These are phyloP conservation scores for Athrips mouffetella DNA, from an alignment of 2,888 invertebrate genomes.

Conservation along the genomic window DNA sequence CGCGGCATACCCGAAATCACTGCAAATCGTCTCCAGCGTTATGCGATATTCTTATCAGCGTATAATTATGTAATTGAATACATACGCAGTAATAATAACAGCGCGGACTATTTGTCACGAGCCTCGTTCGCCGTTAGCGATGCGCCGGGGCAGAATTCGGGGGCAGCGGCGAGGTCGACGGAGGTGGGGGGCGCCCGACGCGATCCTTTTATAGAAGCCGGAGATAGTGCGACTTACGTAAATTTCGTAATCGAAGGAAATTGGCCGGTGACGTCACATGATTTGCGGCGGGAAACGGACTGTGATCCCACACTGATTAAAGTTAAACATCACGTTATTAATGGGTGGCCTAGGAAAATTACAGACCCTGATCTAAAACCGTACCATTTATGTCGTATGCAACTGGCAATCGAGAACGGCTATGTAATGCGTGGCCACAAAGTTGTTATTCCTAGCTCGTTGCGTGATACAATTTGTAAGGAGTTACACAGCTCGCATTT, in stretches of 20 bases:
- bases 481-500: conserved; percentile 15
- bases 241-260: conserved; percentile 2
- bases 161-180: too few species aligned
- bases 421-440: conserved; percentile 13
- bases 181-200: too few species aligned
- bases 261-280: conserved; percentile 4
- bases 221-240: background rate
- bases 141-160: background rate
- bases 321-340: conserved; percentile 7
- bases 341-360: conserved; percentile 13
- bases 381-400: conserved; percentile 10
- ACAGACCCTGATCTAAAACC: conserved; percentile 5
- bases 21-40: conserved; percentile 15
- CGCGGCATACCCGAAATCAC: conserved; percentile 16
- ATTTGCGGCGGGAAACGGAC: conserved; percentile 8
- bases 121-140: background rate
- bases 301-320: background rate
- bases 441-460: too few species aligned
- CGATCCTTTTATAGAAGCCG: too few species aligned
- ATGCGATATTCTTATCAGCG: conserved; percentile 18
- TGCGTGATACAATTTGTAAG: background rate
- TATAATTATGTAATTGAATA: conserved; percentile 18
- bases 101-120: conserved; percentile 2
- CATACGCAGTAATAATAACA: conserved; percentile 5
- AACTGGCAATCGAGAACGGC: conserved; percentile 13